Percentiles rank a stretch among this genome's conserved stretches.
These are phyloP conservation scores for Dermochelys coriacea DNA, from an alignment of 2,797 vertebrate genomes.

Conservation along the genomic window DNA sequence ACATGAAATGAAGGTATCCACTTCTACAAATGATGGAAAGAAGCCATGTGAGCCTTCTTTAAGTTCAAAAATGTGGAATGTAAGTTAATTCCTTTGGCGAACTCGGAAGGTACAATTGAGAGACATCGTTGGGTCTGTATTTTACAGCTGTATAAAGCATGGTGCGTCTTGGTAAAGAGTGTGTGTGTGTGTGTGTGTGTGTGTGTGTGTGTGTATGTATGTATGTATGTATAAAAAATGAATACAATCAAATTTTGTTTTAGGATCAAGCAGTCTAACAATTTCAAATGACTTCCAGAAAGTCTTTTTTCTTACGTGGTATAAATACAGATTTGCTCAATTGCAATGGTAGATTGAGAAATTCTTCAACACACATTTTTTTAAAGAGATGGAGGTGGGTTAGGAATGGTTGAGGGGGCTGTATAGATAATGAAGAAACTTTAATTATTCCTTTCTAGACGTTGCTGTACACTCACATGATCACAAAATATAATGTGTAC, in stretches of 20 bases:
- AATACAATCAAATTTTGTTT: background rate
- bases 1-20: slow-evolving; percentile 59
- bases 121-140: background rate
- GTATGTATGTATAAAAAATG: no score
- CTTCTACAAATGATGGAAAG: slow-evolving; percentile 66
- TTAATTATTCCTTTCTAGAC: background rate
- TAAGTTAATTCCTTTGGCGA: slow-evolving; percentile 12
- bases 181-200: no score
- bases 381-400: background rate
- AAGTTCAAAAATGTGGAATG: slow-evolving; percentile 28
- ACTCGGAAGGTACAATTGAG: background rate
- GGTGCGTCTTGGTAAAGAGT: background rate
- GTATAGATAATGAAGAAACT: background rate
- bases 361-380: background rate
- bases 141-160: background rate
- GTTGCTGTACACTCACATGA: background rate
- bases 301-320: background rate
- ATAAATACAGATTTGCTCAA: background rate
- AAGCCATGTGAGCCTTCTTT: slow-evolving; percentile 57
- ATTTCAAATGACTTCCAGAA: background rate
- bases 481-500: slow-evolving; percentile 6
- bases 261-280: background rate
- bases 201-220: no score
- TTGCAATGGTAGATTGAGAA: background rate
- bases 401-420: background rate